phyloP scores from a whole-genome alignment of 2,797 vertebrate genomes.

The Sus cebifrons region DNA sequence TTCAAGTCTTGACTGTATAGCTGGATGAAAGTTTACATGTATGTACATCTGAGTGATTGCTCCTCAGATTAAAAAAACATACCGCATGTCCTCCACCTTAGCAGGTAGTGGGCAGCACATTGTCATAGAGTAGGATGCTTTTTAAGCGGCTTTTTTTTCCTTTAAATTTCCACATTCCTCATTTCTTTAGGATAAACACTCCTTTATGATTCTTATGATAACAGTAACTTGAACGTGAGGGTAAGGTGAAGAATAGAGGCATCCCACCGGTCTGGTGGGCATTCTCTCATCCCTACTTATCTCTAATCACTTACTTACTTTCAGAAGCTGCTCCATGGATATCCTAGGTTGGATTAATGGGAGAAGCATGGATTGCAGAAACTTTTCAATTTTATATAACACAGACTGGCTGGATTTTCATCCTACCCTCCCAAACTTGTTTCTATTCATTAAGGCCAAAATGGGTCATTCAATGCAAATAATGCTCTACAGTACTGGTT shows the following conservation, averaged over 20 bases:
- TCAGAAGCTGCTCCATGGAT: background rate
- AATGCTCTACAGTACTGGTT: background rate
- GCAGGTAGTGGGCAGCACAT: background rate
- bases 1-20: background rate
- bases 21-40: background rate
- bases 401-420: background rate
- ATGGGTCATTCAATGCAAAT: constrained; percentile 48
- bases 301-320: background rate
- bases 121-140: background rate
- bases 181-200: constrained; percentile 25
- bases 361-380: constrained; percentile 57
- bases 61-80: background rate
- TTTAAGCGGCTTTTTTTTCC: background rate
- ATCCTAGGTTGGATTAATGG: background rate
- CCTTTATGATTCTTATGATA: constrained; percentile 5
- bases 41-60: background rate
- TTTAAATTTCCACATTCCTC: background rate
- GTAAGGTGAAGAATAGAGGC: background rate
- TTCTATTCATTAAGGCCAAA: constrained; percentile 27
- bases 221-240: background rate
- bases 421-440: background rate
- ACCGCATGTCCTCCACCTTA: background rate
- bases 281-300: background rate
- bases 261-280: background rate
- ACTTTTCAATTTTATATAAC: constrained; percentile 48